Base-by-base conservation (phyloP, 2,888 invertebrate species). In the Drosophila emarginata region DNA sequence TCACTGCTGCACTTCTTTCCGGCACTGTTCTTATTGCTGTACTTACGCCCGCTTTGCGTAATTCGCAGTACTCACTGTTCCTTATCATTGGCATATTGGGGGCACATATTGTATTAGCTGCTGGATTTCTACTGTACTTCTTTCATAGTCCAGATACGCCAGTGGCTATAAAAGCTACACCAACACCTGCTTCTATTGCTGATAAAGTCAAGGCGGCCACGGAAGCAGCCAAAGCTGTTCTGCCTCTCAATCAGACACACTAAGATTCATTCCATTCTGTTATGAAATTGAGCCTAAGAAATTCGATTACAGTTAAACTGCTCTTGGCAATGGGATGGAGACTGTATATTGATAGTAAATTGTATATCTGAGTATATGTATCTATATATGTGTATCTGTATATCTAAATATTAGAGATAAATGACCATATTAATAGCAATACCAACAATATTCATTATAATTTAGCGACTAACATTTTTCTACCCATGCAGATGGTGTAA, bases 71-170 rank as follows among this genome's bases (percentile, higher is more conserved):
- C 80, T 95, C 95, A 45, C 90, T 95, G 54, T 92, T 94, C 61
- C 92, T 95, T 15, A 93, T 95, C 66, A 93, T 93, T 15, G 94
- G 94, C 26, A 96, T 98, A 56, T 90, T 97, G 57, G 93, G 94
- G 15, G 94, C 96, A 73, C 98, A 98, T 91, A 94, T 97, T 58
- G 90, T 97, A 15, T 91, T 98, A 28, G 97, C 97, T 1, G 94
- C 96, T 28, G 97, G 97, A 11, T 98, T 98, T 89, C 96, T 97
- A 95, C 87, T 96, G 67, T 96, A 94, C 86, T 96, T 96, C 91
- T 96, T 96, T 80, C 95, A 96, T 85, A 94, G 23, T 74, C 86
- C 73, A 4, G 78, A 77, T 1, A 2, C 9, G 7, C 14, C 40
- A 28, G 14, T 61, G 52, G 52, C 32, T 4, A n/a, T 9, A 6